Evolutionary conservation across 2,113 vertebrate species (phyloP).

Genomic region (Cephalopterus ornatus): DNA sequence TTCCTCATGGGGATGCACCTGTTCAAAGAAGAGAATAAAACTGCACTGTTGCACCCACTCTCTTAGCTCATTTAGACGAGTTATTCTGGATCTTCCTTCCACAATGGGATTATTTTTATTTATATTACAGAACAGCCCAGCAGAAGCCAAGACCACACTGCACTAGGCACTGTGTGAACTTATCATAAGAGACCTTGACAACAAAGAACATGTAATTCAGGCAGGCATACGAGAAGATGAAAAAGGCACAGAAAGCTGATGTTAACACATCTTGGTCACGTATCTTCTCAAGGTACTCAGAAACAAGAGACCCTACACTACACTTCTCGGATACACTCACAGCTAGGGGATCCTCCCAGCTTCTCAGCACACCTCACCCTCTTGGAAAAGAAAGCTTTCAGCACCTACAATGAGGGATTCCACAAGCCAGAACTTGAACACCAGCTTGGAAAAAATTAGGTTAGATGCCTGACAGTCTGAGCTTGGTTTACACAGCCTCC

Average conservation of each 20-base stretch:
- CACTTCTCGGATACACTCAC: neutral
- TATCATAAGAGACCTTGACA: neutral
- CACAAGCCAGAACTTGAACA: slow-evolving; percentile 21
- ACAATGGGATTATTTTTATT: neutral
- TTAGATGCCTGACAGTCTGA: neutral
- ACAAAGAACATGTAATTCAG: neutral
- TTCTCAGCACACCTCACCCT: neutral
- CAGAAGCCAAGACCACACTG: neutral
- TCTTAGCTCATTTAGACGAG: neutral
- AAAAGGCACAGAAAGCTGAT: neutral
- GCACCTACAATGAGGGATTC: neutral
- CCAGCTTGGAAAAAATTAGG: neutral
- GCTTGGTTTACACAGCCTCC: neutral
- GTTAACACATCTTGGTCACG: neutral
- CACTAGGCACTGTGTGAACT: neutral
- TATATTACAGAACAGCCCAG: neutral
- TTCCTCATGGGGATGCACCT: slow-evolving; percentile 17
- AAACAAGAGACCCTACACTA: neutral
- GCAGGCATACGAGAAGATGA: neutral
- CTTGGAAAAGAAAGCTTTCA: neutral
- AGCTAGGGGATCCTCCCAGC: neutral
- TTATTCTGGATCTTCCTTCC: neutral
- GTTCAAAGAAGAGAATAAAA: neutral
- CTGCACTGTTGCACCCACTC: neutral
- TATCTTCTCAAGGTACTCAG: neutral